These are phyloP conservation scores for Ophioninae sp. DNA, from an alignment of 2,888 invertebrate genomes.

Conservation along the genomic window DNA sequence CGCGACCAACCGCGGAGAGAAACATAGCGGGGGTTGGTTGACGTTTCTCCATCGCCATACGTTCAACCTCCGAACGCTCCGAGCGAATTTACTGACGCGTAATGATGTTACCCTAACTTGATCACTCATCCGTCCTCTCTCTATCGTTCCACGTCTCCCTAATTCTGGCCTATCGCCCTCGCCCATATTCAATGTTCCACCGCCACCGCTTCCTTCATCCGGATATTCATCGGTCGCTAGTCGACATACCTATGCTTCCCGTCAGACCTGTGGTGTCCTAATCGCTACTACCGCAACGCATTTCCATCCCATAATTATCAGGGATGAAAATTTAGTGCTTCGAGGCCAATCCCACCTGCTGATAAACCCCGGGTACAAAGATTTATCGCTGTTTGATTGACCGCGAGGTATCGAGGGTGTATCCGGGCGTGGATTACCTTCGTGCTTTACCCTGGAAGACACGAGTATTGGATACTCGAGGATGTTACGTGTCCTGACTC, in stretches of 20 bases:
- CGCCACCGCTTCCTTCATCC: constrained; percentile 4
- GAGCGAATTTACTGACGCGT: constrained; percentile 68
- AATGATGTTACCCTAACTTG: constrained; percentile 78
- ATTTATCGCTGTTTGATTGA: constrained; percentile 76
- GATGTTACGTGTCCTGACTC: constrained; percentile 9
- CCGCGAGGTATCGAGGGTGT: constrained; percentile 50
- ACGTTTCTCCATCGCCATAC: constrained; percentile 63
- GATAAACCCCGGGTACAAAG: constrained; percentile 67
- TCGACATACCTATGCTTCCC: constrained; percentile 60
- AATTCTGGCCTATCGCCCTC: constrained; percentile 30
- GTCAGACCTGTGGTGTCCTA: constrained; percentile 68
- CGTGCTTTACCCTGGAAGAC: neutral
- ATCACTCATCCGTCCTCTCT: constrained; percentile 70
- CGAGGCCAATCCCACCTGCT: constrained; percentile 60
- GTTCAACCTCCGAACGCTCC: constrained; percentile 68
- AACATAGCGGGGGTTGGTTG: constrained; percentile 53
- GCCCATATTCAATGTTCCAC: constrained; percentile 13
- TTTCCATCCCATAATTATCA: constrained; percentile 49
- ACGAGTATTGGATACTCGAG: neutral
- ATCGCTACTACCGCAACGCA: constrained; percentile 69
- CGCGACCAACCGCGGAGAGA: constrained; percentile 44
- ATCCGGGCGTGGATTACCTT: constrained; percentile 1
- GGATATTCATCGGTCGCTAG: constrained; percentile 39
- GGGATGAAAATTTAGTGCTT: too few relatives aligned
- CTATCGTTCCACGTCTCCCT: constrained; percentile 16